phyloP scores from a whole-genome alignment of 1,140 invertebrate species.

The Philopotamus ludificatus region DNA sequence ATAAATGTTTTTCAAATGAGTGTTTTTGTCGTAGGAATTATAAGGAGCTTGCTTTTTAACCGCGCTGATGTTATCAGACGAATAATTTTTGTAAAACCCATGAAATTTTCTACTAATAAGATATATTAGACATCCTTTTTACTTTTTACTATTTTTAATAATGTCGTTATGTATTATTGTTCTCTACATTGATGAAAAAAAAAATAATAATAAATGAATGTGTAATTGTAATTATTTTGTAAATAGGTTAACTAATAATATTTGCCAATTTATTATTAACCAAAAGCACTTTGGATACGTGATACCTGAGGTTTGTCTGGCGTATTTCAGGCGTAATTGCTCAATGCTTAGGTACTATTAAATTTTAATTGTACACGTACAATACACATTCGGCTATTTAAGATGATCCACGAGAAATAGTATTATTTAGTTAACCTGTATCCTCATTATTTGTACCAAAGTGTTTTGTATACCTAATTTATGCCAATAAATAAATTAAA shows the following conservation, averaged over 20 bases:
- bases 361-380: too few relatives aligned
- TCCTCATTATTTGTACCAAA: constrained; percentile 52
- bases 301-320: constrained; percentile 4
- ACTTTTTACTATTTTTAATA: too few relatives aligned
- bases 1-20: constrained; percentile 41
- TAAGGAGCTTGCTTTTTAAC: constrained; percentile 38
- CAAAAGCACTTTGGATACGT: constrained; percentile 22
- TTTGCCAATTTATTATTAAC: background rate
- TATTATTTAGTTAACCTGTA: background rate
- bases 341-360: constrained; percentile 13
- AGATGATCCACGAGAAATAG: background rate
- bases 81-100: too few relatives aligned
- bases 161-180: too few relatives aligned
- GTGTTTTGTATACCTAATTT: constrained; percentile 47
- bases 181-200: too few relatives aligned
- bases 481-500: constrained; percentile 40
- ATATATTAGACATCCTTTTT: too few relatives aligned
- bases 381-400: too few relatives aligned
- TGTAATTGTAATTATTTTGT: constrained; percentile 11
- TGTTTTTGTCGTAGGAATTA: constrained; percentile 38
- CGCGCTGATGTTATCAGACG: background rate
- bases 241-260: constrained; percentile 8
- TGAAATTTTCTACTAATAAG: background rate
- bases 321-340: constrained; percentile 9
- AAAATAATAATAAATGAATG: too few relatives aligned